Base-by-base conservation (phyloP, 1,140 invertebrate species). In the Platorchestia sp. region DNA sequence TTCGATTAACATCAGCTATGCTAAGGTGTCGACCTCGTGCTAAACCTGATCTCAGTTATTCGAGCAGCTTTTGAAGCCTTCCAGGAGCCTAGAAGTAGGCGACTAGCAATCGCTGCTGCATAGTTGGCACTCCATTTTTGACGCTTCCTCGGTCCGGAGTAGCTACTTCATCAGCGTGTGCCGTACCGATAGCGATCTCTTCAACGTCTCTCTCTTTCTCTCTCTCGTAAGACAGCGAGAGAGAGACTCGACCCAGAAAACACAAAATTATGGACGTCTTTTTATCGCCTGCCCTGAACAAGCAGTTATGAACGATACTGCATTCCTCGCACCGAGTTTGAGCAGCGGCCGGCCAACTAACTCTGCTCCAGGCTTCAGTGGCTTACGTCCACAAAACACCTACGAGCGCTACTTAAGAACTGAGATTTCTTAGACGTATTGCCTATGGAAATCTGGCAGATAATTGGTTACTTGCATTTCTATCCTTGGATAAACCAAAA, bases 211-310 rank as follows among this genome's bases (percentile, higher is more conserved):
- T 75, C 59, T 75, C 59, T 75, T 75, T 75, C 59, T 75, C 59
- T 75, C 59, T 75, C 59, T 75, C 41, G 10, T 7, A 6, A 10
- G 40, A 14, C 3, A 89, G 14, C 7, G 36, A 41, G 87, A 89
- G 87, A 89, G 87, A 89, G 87, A 89, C 87, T 43, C 87, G 87
- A 89, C 87, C 87, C 87, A 89, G 87, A 89, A 89, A 89, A 89
- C 87, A 89, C 87, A 89, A 89, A 89, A 89, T 89, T 89, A 89
- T 89, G 87, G 87, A 89, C 87, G 87, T 89, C 87, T 89, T 89
- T 89, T 89, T 89, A 89, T 44, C 5, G 87, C 87, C 22, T 44
- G 87, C 87, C 41, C 59, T 41, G 87, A 89, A 89, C 87, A 89
- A 89, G 87, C 87, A 44, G 87, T 89, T 89, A 89, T 89, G 87